phyloP scores from a whole-genome alignment of 2,797 vertebrate species.

The Furcifer pardalis region DNA sequence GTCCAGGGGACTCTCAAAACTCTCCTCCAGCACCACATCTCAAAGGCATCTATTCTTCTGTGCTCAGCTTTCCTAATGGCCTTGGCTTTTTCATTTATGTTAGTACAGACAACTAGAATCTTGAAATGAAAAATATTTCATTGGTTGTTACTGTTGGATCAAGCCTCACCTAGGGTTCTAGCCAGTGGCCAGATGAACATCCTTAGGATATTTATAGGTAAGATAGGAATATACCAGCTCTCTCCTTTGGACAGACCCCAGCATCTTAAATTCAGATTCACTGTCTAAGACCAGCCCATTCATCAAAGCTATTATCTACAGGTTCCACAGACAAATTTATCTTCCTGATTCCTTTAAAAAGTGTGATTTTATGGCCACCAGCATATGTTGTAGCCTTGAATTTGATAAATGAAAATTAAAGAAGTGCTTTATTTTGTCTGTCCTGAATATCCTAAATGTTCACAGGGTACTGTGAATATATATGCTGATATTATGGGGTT shows the following conservation, averaged over 20 bases:
- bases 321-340: too few species aligned
- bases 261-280: background rate
- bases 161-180: background rate
- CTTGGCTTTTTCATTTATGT: background rate
- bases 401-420: background rate
- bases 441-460: too few species aligned
- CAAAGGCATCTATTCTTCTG: too few species aligned
- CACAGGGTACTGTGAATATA: too few species aligned
- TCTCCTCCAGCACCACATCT: too few species aligned
- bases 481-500: too few species aligned
- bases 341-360: background rate
- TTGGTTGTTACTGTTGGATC: background rate
- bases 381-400: background rate
- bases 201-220: background rate
- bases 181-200: background rate
- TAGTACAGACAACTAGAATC: background rate
- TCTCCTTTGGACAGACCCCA: background rate
- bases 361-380: background rate
- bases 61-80: too few species aligned
- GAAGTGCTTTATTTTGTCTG: background rate
- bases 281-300: background rate
- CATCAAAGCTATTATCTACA: too few species aligned
- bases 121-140: background rate
- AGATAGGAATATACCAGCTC: background rate
- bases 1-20: too few species aligned